Conservation (phyloP, 2,113 vertebrate genomes). For the Taxidea taxus region DNA sequence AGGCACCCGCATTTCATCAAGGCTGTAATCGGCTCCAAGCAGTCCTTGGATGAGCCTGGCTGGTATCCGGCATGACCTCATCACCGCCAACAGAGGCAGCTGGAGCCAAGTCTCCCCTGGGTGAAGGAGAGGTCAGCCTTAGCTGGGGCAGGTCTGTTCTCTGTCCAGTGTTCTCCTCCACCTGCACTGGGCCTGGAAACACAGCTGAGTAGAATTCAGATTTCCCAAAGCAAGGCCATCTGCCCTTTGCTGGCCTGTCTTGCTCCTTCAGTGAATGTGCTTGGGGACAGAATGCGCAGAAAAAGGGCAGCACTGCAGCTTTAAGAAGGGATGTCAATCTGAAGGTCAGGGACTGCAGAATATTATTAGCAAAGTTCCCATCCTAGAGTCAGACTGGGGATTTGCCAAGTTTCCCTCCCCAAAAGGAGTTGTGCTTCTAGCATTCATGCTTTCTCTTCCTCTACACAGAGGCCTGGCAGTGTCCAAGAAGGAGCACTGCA, state of each 20-base stretch:
- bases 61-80: constrained; percentile 77
- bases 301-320: neutral
- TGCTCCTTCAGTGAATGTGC: neutral
- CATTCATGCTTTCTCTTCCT: neutral
- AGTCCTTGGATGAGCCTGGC: constrained; percentile 68
- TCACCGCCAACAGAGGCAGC: constrained; percentile 63
- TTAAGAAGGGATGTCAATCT: neutral
- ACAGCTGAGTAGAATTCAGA: neutral
- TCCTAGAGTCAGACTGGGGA: neutral
- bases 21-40: constrained; percentile 68
- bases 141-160: constrained; percentile 38
- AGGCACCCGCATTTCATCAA: constrained; percentile 72
- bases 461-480: neutral
- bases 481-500: neutral
- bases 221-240: neutral
- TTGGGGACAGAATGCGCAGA: neutral
- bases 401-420: neutral
- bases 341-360: neutral
- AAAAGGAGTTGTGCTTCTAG: constrained; percentile 2
- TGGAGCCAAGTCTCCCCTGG: constrained; percentile 62
- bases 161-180: neutral
- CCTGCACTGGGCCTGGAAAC: constrained; percentile 16
- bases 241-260: neutral
- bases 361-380: neutral
- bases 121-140: constrained; percentile 70